Conservation (phyloP, 2,797 vertebrate genomes). For the Pseudomugil gertrudae region DNA sequence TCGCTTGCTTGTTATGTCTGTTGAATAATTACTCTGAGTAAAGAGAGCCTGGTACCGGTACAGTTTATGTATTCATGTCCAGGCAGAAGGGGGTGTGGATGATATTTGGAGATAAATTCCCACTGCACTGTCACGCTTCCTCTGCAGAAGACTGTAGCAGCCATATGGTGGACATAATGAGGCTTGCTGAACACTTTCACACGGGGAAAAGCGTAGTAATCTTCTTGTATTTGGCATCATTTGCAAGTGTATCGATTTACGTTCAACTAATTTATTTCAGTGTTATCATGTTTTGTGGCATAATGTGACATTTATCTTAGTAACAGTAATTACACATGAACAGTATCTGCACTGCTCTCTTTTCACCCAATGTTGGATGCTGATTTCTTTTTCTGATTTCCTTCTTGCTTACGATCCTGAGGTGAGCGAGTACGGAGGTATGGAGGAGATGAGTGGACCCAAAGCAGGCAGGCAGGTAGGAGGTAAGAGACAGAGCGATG, state of each 20-base stretch:
- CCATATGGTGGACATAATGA: constrained; percentile 63
- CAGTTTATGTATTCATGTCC: constrained; percentile 27
- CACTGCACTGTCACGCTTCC: constrained; percentile 16
- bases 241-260: not conserved
- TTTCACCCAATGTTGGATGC: not conserved
- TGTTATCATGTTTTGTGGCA: not conserved
- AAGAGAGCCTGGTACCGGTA: not conserved
- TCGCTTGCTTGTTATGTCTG: constrained; percentile 23
- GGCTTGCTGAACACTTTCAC: constrained; percentile 41
- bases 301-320: not conserved
- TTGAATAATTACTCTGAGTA: constrained; percentile 42
- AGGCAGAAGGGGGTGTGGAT: not conserved
- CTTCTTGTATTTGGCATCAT: constrained; percentile 26
- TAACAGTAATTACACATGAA: not conserved
- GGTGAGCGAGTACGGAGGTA: too few relatives aligned
- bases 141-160: constrained; percentile 16
- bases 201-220: constrained; percentile 15
- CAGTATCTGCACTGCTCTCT: not conserved
- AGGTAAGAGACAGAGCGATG: too few relatives aligned
- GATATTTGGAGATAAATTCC: constrained; percentile 44
- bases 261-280: not conserved
- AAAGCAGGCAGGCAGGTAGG: too few relatives aligned
- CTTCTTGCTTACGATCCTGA: too few relatives aligned
- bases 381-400: not conserved
- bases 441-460: too few relatives aligned